phyloP scores from a whole-genome alignment of 2,888 invertebrate genomes.

The Fissipunctia ypsillon region DNA sequence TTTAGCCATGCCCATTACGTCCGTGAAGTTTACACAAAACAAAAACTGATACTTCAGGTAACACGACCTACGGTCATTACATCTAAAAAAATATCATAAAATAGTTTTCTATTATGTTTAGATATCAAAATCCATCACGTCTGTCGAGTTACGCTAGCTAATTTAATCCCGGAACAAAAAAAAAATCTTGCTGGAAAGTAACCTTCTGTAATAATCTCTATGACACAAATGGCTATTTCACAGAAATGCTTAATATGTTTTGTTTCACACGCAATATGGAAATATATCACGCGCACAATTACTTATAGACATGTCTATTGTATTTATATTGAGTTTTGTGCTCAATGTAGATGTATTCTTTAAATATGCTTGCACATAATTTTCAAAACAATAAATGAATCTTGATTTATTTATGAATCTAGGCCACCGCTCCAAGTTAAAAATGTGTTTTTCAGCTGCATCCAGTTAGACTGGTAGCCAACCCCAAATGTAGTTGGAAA shows the following conservation, averaged over 20 bases:
- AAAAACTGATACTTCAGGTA: too few relatives aligned
- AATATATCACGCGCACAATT: conserved; percentile 60
- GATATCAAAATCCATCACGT: too few relatives aligned
- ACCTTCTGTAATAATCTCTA: conserved; percentile 13
- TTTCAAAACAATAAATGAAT: neutral
- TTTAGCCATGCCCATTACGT: too few relatives aligned
- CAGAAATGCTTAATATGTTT: conserved; percentile 43
- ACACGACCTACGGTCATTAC: too few relatives aligned
- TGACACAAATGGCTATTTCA: conserved; percentile 27
- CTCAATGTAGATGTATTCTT: neutral
- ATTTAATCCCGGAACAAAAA: too few relatives aligned
- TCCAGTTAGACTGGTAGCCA: neutral
- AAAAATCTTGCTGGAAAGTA: too few relatives aligned
- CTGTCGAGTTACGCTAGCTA: too few relatives aligned
- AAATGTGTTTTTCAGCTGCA: neutral
- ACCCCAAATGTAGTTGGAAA: neutral
- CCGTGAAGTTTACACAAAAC: too few relatives aligned
- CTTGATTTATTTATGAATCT: neutral
- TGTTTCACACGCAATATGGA: conserved; percentile 64
- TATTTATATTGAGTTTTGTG: conserved; percentile 34
- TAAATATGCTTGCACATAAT: neutral
- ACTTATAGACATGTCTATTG: conserved; percentile 36
- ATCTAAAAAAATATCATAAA: too few relatives aligned
- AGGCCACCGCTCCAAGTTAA: neutral
- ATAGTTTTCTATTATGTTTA: too few relatives aligned